Percentiles rank a stretch among this genome's conserved stretches.
Conservation (phyloP, 2,888 invertebrate genomes). For the Caprella mutica region DNA sequence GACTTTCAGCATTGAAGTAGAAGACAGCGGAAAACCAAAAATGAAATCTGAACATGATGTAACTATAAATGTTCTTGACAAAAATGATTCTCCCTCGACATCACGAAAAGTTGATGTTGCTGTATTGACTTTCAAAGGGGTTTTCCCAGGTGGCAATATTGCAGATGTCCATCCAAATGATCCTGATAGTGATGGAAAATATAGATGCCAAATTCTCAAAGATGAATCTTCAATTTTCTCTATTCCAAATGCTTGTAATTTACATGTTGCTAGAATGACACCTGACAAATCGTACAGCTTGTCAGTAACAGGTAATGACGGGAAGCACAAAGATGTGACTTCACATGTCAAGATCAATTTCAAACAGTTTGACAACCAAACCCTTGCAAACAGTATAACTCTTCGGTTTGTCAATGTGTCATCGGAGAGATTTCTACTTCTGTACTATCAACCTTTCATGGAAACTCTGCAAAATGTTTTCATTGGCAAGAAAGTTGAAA, state of each 20-base stretch:
- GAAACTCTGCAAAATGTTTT: slow-evolving; percentile 58
- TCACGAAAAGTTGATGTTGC: slow-evolving; percentile 68
- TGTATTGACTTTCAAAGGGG: slow-evolving; percentile 47
- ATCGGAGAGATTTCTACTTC: slow-evolving; percentile 61
- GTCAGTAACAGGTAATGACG: slow-evolving; percentile 77
- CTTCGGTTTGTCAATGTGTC: slow-evolving; percentile 61
- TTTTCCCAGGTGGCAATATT: slow-evolving; percentile 66
- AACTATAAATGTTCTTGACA: slow-evolving; percentile 63
- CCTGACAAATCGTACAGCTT: slow-evolving; percentile 46
- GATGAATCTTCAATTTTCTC: slow-evolving; percentile 41
- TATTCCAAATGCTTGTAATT: slow-evolving; percentile 65
- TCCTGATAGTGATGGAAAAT: slow-evolving; percentile 77
- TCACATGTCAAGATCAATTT: slow-evolving; percentile 77
- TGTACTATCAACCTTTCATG: slow-evolving; percentile 60
- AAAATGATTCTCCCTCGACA: slow-evolving; percentile 81
- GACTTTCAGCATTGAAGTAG: slow-evolving; percentile 66
- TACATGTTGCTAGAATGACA: slow-evolving; percentile 59
- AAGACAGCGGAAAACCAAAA: slow-evolving; percentile 72
- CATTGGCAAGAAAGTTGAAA: slow-evolving; percentile 38
- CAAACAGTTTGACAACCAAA: slow-evolving; percentile 62
- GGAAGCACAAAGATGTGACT: slow-evolving; percentile 70
- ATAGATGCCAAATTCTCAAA: slow-evolving; percentile 63
- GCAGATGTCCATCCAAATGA: slow-evolving; percentile 88
- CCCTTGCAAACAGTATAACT: slow-evolving; percentile 70
- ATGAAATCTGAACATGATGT: slow-evolving; percentile 70